Evolutionary conservation across 1,140 invertebrate genomes (phyloP), one percentile per base, ranked within the genome.

Genomic region (Anastatus disparis): DNA sequence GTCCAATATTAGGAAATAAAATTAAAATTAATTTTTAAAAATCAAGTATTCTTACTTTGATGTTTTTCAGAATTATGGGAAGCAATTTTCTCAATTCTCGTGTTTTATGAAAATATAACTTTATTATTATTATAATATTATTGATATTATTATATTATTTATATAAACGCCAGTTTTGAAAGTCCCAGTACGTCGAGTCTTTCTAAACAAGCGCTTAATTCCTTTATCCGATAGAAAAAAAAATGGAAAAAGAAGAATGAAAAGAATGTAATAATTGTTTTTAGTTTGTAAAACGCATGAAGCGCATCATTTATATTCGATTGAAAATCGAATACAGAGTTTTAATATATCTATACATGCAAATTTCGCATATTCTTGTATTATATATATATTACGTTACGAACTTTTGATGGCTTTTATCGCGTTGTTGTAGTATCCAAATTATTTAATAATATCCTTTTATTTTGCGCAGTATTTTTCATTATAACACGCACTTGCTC

Each of bases 311-410:
- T 70, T 59, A 38, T 24, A 70, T 73, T 73, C 71, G 71, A 74
- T 76, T 65, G 9, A 24, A 22, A 73, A 72, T 73, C 72, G 72
- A 76, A 69, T 35, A 31, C 44, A 75, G 62, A 76, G 58, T 76
- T 74, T n/a, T 77, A 73, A 73, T 76, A 73, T 74, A 76, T 72
- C 75, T 56, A 65, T 59, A 71, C 46, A 58, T 35, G 31, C 42
- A 71, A 62, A 73, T 70, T 65, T 50, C 53, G 61, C 44, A 63
- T 69, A 70, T 65, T 65, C 56, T 29, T 70, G 71, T 73, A 73
- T 73, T 70, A 70, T 73, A 65, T 67, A 72, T 20, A 20, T 27
- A 61, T 44, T 64, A 63, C 42, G 29, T 61, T 29, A 29, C 17
- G 42, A n/a, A 65, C 22, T n/a, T 62, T 35, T 10, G 17, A 31